phyloP scores from a whole-genome alignment of 2,113 vertebrate genomes.

The Cyanoderma ruficeps region DNA sequence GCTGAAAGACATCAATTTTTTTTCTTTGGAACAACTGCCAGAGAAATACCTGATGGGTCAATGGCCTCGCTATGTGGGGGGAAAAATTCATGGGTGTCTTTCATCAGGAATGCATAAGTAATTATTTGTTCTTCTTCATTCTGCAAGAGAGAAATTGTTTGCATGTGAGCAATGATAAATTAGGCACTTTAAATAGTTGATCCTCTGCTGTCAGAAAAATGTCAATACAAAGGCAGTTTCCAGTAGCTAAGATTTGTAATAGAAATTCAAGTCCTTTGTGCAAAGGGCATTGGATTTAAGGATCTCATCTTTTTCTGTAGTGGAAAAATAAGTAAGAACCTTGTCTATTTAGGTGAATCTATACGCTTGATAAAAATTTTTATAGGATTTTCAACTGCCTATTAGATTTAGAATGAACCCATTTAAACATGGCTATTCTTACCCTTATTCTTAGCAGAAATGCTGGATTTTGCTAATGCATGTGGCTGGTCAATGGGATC shows the following conservation, averaged over 20 bases:
- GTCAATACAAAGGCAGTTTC: slow-evolving; percentile 11
- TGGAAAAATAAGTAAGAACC: background rate
- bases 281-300: slow-evolving; percentile 8
- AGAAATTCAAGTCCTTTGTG: background rate
- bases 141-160: slow-evolving; percentile 32
- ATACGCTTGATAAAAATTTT: background rate
- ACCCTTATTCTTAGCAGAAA: background rate
- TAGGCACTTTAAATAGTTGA: background rate
- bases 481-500: background rate
- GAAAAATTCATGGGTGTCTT: background rate
- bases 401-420: slow-evolving; percentile 9
- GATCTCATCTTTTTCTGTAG: background rate
- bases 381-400: slow-evolving; percentile 23
- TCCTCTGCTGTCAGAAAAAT: background rate
- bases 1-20: background rate
- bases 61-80: background rate
- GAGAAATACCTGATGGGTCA: background rate
- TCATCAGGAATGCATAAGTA: slow-evolving; percentile 38
- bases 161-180: slow-evolving; percentile 5
- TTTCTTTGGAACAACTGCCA: slow-evolving; percentile 22
- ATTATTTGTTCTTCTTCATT: slow-evolving; percentile 37
- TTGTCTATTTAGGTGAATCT: slow-evolving; percentile 3
- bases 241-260: background rate
- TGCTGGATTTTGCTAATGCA: slow-evolving; percentile 13
- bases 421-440: background rate